A percentile compares a stretch with the other conserved stretches of the same genome.
Evolutionary conservation across 2,888 invertebrate genomes (phyloP).

Genomic region (Apantesis nais): DNA sequence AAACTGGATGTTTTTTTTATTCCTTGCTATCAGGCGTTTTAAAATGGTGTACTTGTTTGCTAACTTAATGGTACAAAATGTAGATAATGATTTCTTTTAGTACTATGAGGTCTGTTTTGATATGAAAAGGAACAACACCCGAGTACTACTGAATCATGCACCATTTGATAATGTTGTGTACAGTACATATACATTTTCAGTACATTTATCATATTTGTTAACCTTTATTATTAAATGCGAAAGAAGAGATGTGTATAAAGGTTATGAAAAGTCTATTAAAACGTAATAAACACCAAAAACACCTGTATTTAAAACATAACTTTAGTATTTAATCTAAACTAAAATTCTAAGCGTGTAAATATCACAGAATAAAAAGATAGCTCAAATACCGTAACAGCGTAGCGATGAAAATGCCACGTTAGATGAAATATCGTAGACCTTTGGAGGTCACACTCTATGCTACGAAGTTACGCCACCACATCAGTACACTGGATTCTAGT

Average conservation of each 20-base stretch:
- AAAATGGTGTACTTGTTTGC: no score
- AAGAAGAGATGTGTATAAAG: background rate
- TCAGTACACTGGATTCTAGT: slow-evolving; percentile 36
- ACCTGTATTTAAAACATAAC: background rate
- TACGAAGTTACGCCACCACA: slow-evolving; percentile 15
- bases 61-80: no score
- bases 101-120: no score
- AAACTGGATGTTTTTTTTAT: no score
- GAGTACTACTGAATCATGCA: no score
- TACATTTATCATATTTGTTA: no score
- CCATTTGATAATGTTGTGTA: no score
- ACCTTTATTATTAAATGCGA: no score
- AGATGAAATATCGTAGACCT: slow-evolving; percentile 43
- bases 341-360: slow-evolving; percentile 13
- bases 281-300: background rate
- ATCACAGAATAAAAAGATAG: slow-evolving; percentile 24
- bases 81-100: no score
- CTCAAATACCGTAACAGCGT: slow-evolving; percentile 28
- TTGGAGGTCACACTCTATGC: slow-evolving; percentile 40
- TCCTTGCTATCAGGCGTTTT: no score
- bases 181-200: background rate
- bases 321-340: slow-evolving; percentile 6
- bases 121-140: no score
- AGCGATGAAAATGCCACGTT: slow-evolving; percentile 44
- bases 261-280: background rate